Evolutionary conservation across 2,113 vertebrate genomes (phyloP).

Genomic region (Pithys albifrons): DNA sequence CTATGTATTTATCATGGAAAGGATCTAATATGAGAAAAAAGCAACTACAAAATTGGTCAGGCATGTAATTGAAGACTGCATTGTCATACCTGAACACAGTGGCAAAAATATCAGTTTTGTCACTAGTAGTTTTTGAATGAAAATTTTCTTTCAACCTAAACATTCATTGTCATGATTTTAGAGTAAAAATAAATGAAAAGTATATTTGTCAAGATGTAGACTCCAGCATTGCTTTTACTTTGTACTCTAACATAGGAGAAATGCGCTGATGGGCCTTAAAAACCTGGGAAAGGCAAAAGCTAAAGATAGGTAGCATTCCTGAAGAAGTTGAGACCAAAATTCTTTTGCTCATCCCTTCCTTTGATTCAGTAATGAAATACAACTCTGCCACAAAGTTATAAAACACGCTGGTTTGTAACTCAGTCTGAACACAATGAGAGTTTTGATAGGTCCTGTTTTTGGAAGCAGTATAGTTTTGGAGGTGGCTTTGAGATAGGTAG

Average conservation of each 20-base stretch:
- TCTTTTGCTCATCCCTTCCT: not conserved
- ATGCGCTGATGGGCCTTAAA: not conserved
- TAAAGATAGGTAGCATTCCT: not conserved
- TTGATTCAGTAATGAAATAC: not conserved
- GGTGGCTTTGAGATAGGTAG: not conserved
- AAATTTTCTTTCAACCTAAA: not conserved
- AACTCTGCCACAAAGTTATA: not conserved
- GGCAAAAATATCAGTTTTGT: not conserved
- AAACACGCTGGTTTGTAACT: not conserved
- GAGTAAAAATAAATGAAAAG: not conserved
- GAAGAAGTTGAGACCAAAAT: not conserved
- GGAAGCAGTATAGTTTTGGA: rapidly evolving
- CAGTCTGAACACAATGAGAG: not conserved
- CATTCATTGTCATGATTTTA: not conserved
- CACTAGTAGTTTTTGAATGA: not conserved
- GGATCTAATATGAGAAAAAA: not conserved
- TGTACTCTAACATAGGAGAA: not conserved
- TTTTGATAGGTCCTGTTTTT: not conserved
- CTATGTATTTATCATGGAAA: not conserved
- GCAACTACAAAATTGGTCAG: rapidly evolving
- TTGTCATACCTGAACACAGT: not conserved
- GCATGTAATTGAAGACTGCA: not conserved
- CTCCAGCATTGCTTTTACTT: not conserved
- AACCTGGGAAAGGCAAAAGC: not conserved
- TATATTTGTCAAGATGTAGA: not conserved